A percentile compares a stretch with the other conserved stretches of the same genome.
Conservation (phyloP, 2,797 vertebrate species). For the Enteromius treurensis region DNA sequence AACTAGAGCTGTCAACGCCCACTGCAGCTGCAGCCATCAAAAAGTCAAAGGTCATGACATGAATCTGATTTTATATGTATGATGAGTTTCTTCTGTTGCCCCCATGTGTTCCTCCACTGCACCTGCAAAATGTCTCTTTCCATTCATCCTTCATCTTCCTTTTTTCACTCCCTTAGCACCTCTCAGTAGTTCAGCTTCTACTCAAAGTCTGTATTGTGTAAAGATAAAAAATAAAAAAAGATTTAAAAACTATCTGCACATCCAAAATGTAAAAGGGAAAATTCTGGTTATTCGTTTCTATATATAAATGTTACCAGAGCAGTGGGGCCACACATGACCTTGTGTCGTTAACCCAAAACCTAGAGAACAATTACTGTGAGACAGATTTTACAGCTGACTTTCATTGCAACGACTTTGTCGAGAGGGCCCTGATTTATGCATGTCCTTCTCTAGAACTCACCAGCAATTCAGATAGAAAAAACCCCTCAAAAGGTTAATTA, state of each 20-base stretch:
- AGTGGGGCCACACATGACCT: slow-evolving; percentile 41
- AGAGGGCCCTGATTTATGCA: not conserved
- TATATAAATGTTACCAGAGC: slow-evolving; percentile 53
- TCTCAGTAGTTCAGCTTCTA: not conserved
- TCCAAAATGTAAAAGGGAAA: not conserved
- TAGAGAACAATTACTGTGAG: slow-evolving; percentile 28
- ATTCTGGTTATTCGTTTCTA: not conserved
- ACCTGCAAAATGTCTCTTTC: slow-evolving; percentile 24
- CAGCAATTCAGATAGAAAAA: not conserved
- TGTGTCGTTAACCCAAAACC: slow-evolving; percentile 31
- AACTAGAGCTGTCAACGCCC: slow-evolving; percentile 33
- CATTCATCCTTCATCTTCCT: not conserved
- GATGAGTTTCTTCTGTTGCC: not conserved
- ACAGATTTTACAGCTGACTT: slow-evolving; percentile 48
- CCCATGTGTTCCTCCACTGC: slow-evolving; percentile 4
- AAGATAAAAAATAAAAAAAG: not conserved
- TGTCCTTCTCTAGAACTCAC: not conserved
- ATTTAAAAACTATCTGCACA: not conserved
- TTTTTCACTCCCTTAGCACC: not conserved
- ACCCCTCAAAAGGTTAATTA: not conserved
- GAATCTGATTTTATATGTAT: slow-evolving; percentile 36
- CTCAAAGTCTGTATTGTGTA: too few species aligned
- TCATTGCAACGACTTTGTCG: slow-evolving; percentile 30
- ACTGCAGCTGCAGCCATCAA: slow-evolving; percentile 52
- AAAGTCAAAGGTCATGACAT: slow-evolving; percentile 45